Evolutionary conservation across 2,888 invertebrate genomes (phyloP), one percentile per base, ranked within the genome.

Genomic region (Metalampra italica): DNA sequence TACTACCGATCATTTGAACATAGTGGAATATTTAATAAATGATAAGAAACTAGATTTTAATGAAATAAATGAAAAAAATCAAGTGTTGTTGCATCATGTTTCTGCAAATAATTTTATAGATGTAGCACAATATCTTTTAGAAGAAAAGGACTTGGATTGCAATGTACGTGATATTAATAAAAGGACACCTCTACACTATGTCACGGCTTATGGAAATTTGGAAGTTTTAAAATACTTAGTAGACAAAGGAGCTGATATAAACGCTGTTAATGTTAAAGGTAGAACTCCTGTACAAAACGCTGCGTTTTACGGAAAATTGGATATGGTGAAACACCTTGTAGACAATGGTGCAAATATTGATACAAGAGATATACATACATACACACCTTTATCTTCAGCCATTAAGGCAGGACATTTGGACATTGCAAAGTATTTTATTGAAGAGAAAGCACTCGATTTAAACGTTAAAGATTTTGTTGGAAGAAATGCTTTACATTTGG

Each of bases 401-500:
- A 11, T 13, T 30, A n/a, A n/a, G 3, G 7, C 11, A 3, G 36
- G 36, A 11, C 36, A 36, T 36, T 36, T 36, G n/a, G 36, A 36
- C n/a, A n/a, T 36, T n/a, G 36, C n/a, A n/a, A 36, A 11, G n/a
- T 36, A 36, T n/a, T 36, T 36, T n/a, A 36, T 36, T 3, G 36
- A 36, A 36, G 36, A 36, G 32, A 32, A 32, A 32, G 36, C 11
- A n/a, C n/a, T 36, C n/a, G 36, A 36, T 36, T n/a, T n/a, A 1
- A 5, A 36, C 3, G 36, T n/a, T 11, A 8, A 36, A 36, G 36
- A 36, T n/a, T 7, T 36, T 11, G 36, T 9, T n/a, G 36, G n/a
- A 11, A 22, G 51, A 36, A 48, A 42, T 14, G 15, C 45, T 11
- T 29, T 48, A 8, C 51, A 51, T 29, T 9, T 43, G 12, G 47